Base-by-base conservation (phyloP, 2,888 invertebrate species). In the Odontocerum albicorne region DNA sequence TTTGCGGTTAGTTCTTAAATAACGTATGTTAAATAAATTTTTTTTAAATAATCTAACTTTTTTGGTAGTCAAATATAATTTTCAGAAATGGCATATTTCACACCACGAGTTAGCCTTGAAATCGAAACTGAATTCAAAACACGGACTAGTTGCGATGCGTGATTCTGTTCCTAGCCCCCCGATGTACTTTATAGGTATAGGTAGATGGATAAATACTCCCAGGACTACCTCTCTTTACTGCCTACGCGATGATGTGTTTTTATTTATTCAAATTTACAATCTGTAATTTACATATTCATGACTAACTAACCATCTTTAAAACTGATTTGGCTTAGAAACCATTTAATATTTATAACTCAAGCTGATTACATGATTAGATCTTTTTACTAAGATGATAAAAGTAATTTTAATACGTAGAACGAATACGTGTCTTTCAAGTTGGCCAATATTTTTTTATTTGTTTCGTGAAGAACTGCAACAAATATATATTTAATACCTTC, bases 271-370 rank as follows among this genome's bases (percentile, higher is more conserved):
- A 60, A 57, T 60, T 53, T 44, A 17, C 57, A 60, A 60, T 60
- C 55, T 53, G 15, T 51, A 50, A 60, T 60, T 57, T 55, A 51
- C 60, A 60, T 60, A 60, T 60, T 60, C 57, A 60, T 60, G 57
- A 56, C 40, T 38, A 36, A 21, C 33, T 47, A 16, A 43, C 17
- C 50, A 43, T 59, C 59, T 53, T 49, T 36, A 10, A 27, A 50
- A 53, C 45, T 45, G 36, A 22, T 19, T 32, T 36, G 17, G 35
- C 51, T 50, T 50, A 50, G 33, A 45, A 32, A 45, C 32, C 45
- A 45, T 45, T 33, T 19, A 45, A 45, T 45, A 45, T 45, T 45
- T 45, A 45, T 45, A 33, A 45, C 33, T 20, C 20, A 10, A 45
- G 45, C 32, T n/a, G 45, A 45, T 45, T 45, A 33, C 32, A 45